Conservation (phyloP, 2,113 vertebrate species). For the Connochaetes taurinus region DNA sequence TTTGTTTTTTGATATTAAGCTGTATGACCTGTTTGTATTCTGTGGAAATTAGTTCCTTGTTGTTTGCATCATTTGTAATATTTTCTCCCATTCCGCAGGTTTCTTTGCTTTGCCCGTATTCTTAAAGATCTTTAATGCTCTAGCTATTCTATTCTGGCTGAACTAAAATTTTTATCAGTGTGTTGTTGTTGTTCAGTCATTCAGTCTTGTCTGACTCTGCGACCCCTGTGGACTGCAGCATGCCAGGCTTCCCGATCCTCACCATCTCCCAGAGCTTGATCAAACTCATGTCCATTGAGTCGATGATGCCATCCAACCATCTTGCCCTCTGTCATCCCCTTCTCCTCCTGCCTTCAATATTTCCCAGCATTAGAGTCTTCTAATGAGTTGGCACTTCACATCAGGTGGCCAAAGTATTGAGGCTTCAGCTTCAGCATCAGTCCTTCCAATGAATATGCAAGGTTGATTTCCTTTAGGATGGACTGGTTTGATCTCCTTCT, state of each 20-base stretch:
- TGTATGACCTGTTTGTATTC: neutral
- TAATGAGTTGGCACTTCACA: neutral
- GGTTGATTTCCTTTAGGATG: neutral
- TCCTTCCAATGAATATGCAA: neutral
- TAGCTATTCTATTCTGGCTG: neutral
- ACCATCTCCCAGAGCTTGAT: neutral
- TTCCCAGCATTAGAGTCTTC: neutral
- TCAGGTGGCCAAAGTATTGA: neutral
- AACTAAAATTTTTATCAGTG: neutral
- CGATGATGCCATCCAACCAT: neutral
- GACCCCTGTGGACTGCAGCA: neutral
- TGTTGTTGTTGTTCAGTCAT: neutral
- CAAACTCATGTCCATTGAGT: neutral
- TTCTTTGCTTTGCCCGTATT: neutral
- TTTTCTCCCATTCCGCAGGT: neutral
- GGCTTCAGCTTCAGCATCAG: neutral
- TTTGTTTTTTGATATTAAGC: neutral
- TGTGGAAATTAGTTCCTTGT: neutral
- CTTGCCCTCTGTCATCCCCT: neutral
- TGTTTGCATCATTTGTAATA: neutral
- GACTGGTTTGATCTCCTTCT: neutral
- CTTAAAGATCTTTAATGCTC: neutral
- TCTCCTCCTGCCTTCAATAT: neutral
- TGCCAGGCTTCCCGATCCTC: neutral
- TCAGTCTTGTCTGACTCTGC: neutral